These are phyloP conservation scores for Morone saxatilis DNA, from an alignment of 2,113 vertebrate species.

Conservation along the genomic window DNA sequence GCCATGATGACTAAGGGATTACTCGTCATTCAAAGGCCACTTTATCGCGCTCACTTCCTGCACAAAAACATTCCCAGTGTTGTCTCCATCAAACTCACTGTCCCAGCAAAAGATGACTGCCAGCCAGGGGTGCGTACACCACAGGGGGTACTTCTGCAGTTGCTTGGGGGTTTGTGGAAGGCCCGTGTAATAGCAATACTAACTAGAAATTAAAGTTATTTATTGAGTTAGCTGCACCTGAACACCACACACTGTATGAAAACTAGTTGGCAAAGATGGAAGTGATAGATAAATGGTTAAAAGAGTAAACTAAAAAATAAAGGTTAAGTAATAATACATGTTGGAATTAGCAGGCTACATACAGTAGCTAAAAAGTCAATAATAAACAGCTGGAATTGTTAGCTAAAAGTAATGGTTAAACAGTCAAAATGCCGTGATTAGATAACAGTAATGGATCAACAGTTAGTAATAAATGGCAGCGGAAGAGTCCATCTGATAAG, in stretches of 20 bases:
- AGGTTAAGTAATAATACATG: too few species aligned
- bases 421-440: too few species aligned
- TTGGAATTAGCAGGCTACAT: too few species aligned
- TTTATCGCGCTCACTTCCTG: slow-evolving; percentile 35
- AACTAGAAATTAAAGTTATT: not conserved
- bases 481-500: not conserved
- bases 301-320: not conserved
- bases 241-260: not conserved
- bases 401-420: not conserved
- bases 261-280: not conserved
- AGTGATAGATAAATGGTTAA: not conserved
- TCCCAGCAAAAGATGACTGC: slow-evolving; percentile 27
- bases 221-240: not conserved
- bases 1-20: slow-evolving; percentile 58
- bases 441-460: not conserved
- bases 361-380: not conserved
- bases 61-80: slow-evolving; percentile 27
- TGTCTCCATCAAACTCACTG: slow-evolving; percentile 44
- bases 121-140: not conserved
- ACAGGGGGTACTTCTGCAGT: not conserved
- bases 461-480: not conserved
- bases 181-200: not conserved
- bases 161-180: not conserved
- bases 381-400: not conserved
- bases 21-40: slow-evolving; percentile 63